phyloP scores from a whole-genome alignment of 2,797 vertebrate species.

The Anableps anableps region DNA sequence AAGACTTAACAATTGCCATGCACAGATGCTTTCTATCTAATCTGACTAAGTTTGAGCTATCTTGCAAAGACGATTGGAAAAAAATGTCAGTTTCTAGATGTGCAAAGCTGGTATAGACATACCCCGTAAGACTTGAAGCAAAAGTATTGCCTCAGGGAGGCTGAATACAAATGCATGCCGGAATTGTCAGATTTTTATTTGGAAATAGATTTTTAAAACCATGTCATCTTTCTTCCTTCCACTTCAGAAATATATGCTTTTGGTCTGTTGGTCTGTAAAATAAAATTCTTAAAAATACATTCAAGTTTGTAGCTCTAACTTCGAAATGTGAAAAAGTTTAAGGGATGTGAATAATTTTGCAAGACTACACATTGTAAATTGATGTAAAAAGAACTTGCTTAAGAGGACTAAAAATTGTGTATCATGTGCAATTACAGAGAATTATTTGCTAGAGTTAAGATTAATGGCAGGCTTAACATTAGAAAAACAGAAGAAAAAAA shows the following conservation, averaged over 20 bases:
- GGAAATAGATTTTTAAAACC: not conserved
- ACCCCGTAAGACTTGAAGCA: not conserved
- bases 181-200: not conserved
- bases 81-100: not conserved
- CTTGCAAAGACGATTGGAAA: not conserved
- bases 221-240: not conserved
- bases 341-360: not conserved
- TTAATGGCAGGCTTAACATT: not conserved
- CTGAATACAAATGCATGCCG: not conserved
- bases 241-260: not conserved
- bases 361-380: constrained; percentile 16
- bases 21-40: not conserved
- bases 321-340: not conserved
- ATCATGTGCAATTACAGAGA: constrained; percentile 45
- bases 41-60: not conserved
- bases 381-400: constrained; percentile 37
- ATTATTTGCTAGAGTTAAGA: constrained; percentile 31
- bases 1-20: not conserved
- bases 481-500: constrained; percentile 34
- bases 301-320: not conserved
- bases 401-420: constrained; percentile 50
- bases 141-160: not conserved
- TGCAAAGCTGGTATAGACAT: not conserved
- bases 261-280: not conserved
- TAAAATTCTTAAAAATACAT: not conserved